phyloP scores from a whole-genome alignment of 1,140 invertebrate genomes.

The Bombus turneri region DNA sequence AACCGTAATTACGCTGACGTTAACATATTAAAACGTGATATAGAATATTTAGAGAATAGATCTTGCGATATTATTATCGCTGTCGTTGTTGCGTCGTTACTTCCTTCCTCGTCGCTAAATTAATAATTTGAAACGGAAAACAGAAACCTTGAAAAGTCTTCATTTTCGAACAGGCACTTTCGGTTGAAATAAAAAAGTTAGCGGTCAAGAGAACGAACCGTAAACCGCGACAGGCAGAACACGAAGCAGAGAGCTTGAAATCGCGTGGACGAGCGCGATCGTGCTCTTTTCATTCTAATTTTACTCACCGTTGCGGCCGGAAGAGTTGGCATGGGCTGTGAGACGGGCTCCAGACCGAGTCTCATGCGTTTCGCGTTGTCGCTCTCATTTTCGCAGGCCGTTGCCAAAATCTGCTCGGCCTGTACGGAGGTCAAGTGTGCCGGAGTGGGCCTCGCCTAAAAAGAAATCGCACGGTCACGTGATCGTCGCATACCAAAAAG shows the following conservation, averaged over 20 bases:
- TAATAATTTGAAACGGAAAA: neutral
- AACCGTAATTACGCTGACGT: neutral
- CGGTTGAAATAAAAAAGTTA: neutral
- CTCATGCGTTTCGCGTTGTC: conserved; percentile 98
- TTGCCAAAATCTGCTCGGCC: conserved; percentile 96
- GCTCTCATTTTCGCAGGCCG: conserved; percentile 98
- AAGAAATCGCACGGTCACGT: conserved; percentile 64
- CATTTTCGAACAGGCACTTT: neutral
- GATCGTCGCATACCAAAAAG: conserved; percentile 51
- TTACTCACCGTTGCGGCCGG: conserved; percentile 84
- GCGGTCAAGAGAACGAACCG: neutral
- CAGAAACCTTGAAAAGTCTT: neutral
- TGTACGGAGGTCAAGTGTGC: conserved; percentile 97
- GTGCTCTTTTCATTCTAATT: conserved; percentile 44
- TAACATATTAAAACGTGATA: neutral
- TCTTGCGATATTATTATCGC: neutral
- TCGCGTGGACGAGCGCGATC: neutral
- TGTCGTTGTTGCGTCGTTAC: neutral
- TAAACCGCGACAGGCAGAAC: neutral
- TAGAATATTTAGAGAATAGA: neutral
- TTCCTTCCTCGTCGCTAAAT: neutral
- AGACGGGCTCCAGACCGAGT: conserved; percentile 96
- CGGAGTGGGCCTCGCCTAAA: conserved; percentile 94
- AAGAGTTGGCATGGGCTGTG: conserved; percentile 90
- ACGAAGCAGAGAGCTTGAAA: neutral